A percentile compares a stretch with the other conserved stretches of the same genome.
Evolutionary conservation across 23 tunicate species (phyloP).

Genomic region (Trididemnum clinides): DNA sequence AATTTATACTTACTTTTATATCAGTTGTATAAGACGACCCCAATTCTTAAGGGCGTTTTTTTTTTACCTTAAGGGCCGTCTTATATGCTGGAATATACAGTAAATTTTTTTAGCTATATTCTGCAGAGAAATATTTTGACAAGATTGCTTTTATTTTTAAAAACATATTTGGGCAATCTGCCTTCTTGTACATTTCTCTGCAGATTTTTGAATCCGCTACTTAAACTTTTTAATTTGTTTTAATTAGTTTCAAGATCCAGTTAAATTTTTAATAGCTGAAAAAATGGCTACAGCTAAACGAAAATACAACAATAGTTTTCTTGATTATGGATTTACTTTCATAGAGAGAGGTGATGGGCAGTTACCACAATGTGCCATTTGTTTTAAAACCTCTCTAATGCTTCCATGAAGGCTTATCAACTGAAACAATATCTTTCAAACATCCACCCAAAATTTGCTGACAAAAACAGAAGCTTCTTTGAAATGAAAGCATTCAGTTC

Average conservation of each 20-base stretch:
- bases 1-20: no score
- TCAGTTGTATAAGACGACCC: no score
- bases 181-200: not conserved
- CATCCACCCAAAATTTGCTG: constrained; percentile 5
- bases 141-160: not conserved
- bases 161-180: not conserved
- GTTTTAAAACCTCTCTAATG: not conserved
- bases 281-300: no score
- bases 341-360: no score
- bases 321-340: no score
- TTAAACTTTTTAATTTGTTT: not conserved
- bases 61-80: no score
- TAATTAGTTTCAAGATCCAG: not conserved
- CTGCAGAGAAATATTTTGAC: not conserved
- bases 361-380: no score
- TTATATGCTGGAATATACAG: no score
- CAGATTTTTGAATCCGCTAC: not conserved
- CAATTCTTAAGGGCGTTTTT: no score
- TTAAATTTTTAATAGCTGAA: no score
- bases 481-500: no score
- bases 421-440: constrained; percentile 20
- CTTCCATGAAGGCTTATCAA: not conserved
- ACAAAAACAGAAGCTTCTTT: constrained; percentile 36
- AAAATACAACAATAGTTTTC: no score
- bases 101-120: not conserved